Evolutionary conservation across 37 sponge, comb jelly and placozoan species (phyloP), one percentile per base, ranked within the genome.

Genomic region (Amphimedon queenslandica): DNA sequence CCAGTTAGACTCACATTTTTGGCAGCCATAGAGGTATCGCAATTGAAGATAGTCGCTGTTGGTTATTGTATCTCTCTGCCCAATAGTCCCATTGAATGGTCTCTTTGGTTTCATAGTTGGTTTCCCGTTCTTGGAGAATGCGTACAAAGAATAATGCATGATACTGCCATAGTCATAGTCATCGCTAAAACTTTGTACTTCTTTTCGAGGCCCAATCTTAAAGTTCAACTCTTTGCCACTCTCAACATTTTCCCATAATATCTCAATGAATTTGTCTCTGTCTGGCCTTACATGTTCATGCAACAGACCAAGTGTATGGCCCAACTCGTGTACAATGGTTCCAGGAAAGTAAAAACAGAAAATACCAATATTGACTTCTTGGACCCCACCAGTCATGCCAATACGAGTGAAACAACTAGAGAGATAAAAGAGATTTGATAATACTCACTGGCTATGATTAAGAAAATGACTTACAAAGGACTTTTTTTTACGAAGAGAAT

Each of bases 121-220:
- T 20, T 18, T 18, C 0, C 77, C 73, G 30, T 71, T 66, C 0
- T 1, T 40, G 11, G 77, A 70, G 37, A 71, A 77, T 13, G 77
- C 77, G 2, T 69, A 55, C 36, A 43, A 51, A 13, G 30, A 25
- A 33, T 71, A 70, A 40, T 84, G 84, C 84, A 84, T 84, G 61
- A 84, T 84, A 63, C 72, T 72, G 72, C 53, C 67, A 34, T 53
- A 42, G 64, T 79, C 80, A 34, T 79, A 79, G 2, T 56, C 43
- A 4, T 28, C 40, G 11, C 63, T 63, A 5, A 71, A 57, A 27
- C 61, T 70, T 38, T 63, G 69, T 21, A 70, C 55, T 24, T 61
- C 33, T 6, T 60, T 60, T 25, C 5, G 8, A 8, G 71, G 71
- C 8, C 25, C 42, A 4, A 42, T 47, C 24, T 70, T 43, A 37